Evolutionary conservation across 1,140 invertebrate species (phyloP).

Genomic region (Macrobrachium rosenbergii): DNA sequence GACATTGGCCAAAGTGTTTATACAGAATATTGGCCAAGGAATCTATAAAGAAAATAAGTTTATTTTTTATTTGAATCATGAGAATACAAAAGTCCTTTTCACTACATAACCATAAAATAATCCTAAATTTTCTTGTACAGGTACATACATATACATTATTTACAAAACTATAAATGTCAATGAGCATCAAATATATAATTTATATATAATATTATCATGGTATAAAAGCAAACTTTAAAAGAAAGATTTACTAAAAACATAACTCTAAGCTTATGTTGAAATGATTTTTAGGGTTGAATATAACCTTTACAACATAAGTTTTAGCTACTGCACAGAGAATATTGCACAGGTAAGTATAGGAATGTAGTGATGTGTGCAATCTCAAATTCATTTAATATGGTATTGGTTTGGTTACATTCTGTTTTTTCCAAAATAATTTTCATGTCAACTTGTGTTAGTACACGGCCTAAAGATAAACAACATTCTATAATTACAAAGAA

Average conservation of each 20-base stretch:
- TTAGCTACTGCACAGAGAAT: neutral
- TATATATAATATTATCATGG: neutral
- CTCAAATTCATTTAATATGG: neutral
- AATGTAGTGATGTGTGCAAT: slow-evolving; percentile 20
- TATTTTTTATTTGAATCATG: slow-evolving; percentile 16
- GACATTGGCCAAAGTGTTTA: no score
- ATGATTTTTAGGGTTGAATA: neutral
- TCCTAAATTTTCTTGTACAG: slow-evolving; percentile 37
- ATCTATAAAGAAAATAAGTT: no score
- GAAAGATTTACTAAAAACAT: neutral
- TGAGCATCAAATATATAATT: slow-evolving; percentile 49
- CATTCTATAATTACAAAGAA: neutral
- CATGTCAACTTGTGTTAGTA: slow-evolving; percentile 3
- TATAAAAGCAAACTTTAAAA: neutral
- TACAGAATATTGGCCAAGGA: no score
- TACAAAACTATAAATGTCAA: slow-evolving; percentile 50
- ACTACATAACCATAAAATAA: slow-evolving; percentile 32
- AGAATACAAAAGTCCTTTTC: slow-evolving; percentile 44
- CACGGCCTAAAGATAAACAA: neutral
- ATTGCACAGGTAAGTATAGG: slow-evolving; percentile 45
- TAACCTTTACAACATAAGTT: neutral
- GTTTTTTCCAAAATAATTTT: slow-evolving; percentile 19
- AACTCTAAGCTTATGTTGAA: neutral
- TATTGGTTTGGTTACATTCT: neutral
- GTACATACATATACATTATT: slow-evolving; percentile 45